phyloP scores from a whole-genome alignment of 2,888 invertebrate genomes.

The Hemithea aestivaria region DNA sequence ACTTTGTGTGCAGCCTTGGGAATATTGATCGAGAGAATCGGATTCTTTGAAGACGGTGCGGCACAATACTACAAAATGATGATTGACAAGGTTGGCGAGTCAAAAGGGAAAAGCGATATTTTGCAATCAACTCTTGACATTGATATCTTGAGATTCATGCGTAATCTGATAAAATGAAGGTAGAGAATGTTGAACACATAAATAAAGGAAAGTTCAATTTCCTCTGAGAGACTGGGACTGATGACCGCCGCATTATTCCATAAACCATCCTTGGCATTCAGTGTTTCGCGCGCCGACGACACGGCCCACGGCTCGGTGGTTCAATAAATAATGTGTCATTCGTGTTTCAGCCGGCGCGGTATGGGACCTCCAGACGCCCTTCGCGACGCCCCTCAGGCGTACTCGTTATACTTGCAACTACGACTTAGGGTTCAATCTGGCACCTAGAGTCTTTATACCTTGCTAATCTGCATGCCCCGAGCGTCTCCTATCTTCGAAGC shows the following conservation, averaged over 20 bases:
- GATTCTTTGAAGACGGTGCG: constrained; percentile 5
- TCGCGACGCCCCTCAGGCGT: constrained; percentile 22
- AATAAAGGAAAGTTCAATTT: constrained; percentile 26
- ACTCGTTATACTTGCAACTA: constrained; percentile 1
- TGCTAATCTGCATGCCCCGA: neutral
- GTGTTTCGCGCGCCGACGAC: constrained; percentile 27
- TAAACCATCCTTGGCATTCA: constrained; percentile 45
- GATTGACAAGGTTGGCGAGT: too few species aligned
- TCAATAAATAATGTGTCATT: constrained; percentile 59
- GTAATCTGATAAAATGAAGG: too few species aligned
- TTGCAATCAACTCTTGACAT: too few species aligned
- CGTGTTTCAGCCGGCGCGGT: constrained; percentile 42
- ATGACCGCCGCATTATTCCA: constrained; percentile 37
- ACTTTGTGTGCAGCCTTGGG: constrained; percentile 13
- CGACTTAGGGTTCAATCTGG: neutral
- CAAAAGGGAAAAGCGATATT: too few species aligned
- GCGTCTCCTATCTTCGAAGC: too few species aligned
- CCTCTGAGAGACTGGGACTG: constrained; percentile 32
- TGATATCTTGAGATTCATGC: too few species aligned
- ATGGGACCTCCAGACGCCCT: constrained; percentile 62
- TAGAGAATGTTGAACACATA: constrained; percentile 3
- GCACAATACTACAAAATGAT: too few species aligned
- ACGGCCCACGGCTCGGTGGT: constrained; percentile 28
- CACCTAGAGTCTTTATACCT: constrained; percentile 10
- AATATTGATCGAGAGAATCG: constrained; percentile 8